Base-by-base conservation (phyloP, 2,888 invertebrate species). In the Hirtodrosophila alboralis region DNA sequence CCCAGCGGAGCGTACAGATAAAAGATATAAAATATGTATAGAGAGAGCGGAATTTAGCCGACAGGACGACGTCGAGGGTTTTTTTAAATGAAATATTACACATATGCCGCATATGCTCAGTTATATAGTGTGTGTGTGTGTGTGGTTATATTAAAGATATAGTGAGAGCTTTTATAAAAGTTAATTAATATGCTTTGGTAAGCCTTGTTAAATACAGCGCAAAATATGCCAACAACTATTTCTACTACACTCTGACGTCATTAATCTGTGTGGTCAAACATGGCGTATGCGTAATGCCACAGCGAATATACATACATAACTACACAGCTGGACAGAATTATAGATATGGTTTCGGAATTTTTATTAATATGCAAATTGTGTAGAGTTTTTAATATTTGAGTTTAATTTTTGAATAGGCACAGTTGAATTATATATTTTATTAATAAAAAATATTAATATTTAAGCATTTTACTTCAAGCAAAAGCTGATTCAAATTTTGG, bases 21-120 rank as follows among this genome's bases (percentile, higher is more conserved):
- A 75, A 60, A 62, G 58, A n/a, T n/a, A n/a, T n/a, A n/a, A n/a
- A n/a, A n/a, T n/a, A n/a, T n/a, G n/a, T n/a, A n/a, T n/a, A n/a
- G n/a, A n/a, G n/a, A n/a, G n/a, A n/a, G n/a, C n/a, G n/a, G n/a
- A n/a, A n/a, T n/a, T n/a, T 34, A 37, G 49, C 23, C 23, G 45
- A 13, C 26, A 30, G 30, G 33, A 30, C 18, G 43, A 34, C 45
- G 71, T 68, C 62, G 76, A 59, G 62, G 61, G 34, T n/a, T n/a
- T n/a, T n/a, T 49, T 56, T 62, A 74, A 79, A 76, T 85, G 80
- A 83, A 74, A 83, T 84, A 80, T 84, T 84, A 75, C 83, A 53
- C 69, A 83, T 70, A 78, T 57, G 69, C 44, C 40, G 44, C 36
- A 13, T 48, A 31, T 36, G 10, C 41, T 45, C 60, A 34, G 9